Conservation (phyloP, 1,140 invertebrate genomes). For the Penaeus chinensis region DNA sequence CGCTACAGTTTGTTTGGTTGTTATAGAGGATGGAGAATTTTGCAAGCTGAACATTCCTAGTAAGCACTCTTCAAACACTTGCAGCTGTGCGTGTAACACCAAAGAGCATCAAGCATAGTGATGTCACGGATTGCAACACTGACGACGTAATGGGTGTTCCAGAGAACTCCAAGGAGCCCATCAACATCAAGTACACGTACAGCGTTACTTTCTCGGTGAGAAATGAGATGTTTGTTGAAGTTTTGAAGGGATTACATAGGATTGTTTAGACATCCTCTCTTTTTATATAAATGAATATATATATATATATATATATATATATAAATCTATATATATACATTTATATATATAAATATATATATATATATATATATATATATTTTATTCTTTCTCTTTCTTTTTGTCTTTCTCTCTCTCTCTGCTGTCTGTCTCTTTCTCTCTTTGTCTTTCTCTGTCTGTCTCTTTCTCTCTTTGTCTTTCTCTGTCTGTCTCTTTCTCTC, state of each 20-base stretch:
- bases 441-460: not conserved
- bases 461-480: not conserved
- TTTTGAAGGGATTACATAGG: no score
- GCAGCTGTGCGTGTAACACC: conserved; percentile 81
- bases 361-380: no score
- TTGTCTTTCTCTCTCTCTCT: no score
- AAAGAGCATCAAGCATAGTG: conserved; percentile 80
- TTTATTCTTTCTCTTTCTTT: no score
- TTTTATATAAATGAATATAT: no score
- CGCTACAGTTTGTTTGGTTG: no score
- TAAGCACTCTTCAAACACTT: conserved; percentile 37
- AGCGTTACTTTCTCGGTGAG: conserved; percentile 82
- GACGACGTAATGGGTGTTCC: conserved; percentile 58
- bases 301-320: no score
- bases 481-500: not conserved
- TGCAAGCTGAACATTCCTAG: not conserved
- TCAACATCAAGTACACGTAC: conserved; percentile 88
- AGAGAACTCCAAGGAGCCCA: conserved; percentile 69
- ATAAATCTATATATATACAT: no score
- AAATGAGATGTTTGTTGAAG: conserved; percentile 22
- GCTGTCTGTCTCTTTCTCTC: no score
- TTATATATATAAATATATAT: no score
- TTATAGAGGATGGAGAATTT: no score
- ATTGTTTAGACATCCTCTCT: no score
- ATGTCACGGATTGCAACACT: conserved; percentile 65